phyloP scores from a whole-genome alignment of 2,888 invertebrate species.

The Drosophila silvestris region DNA sequence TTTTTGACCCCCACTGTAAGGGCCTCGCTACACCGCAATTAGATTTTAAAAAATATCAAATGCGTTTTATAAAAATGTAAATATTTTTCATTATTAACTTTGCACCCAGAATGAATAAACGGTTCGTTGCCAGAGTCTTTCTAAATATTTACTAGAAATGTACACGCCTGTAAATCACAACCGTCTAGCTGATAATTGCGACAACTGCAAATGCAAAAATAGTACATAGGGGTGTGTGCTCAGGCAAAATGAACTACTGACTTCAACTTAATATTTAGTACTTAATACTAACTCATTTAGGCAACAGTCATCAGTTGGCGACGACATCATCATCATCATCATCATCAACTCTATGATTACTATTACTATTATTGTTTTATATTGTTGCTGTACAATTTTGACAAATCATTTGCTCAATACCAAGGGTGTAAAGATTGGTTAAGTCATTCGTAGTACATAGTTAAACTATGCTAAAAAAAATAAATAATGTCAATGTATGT shows the following conservation, averaged over 20 bases:
- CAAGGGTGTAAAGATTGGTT: slow-evolving; percentile 67
- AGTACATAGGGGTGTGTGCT: not conserved
- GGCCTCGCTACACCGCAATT: too few species aligned
- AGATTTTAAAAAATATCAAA: not conserved
- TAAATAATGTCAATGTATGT: slow-evolving; percentile 15
- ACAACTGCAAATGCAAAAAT: not conserved
- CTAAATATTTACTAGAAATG: slow-evolving; percentile 21
- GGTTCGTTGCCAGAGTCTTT: slow-evolving; percentile 73
- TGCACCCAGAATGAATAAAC: slow-evolving; percentile 29
- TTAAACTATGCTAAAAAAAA: slow-evolving; percentile 7
- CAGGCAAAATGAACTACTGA: slow-evolving; percentile 19
- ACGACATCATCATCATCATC: slow-evolving; percentile 3
- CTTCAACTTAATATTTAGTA: slow-evolving; percentile 10
- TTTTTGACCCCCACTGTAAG: not conserved
- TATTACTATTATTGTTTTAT: slow-evolving; percentile 37
- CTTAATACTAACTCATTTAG: slow-evolving; percentile 22
- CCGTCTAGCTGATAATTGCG: slow-evolving; percentile 28
- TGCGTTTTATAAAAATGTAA: slow-evolving; percentile 6
- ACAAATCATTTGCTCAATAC: slow-evolving; percentile 63
- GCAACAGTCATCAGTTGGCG: slow-evolving; percentile 14
- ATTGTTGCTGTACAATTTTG: slow-evolving; percentile 31
- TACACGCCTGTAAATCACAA: slow-evolving; percentile 36
- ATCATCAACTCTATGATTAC: slow-evolving; percentile 23
- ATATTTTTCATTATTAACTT: slow-evolving; percentile 5
- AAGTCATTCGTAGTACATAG: slow-evolving; percentile 55